Evolutionary conservation across 2,888 invertebrate species (phyloP).

Genomic region (Epirrhoe alternata): DNA sequence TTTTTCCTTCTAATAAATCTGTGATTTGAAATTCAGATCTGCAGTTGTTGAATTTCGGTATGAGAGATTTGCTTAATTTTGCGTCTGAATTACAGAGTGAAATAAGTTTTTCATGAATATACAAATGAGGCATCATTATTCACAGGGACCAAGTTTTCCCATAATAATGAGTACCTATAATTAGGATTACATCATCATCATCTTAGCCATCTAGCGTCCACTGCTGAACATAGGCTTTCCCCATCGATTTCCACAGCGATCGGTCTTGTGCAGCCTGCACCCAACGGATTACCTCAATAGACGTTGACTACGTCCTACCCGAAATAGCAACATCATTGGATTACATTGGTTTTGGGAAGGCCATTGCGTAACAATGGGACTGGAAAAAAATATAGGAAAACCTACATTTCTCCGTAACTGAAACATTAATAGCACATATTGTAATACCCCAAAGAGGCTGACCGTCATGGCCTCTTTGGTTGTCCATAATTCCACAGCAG

Average conservation of each 20-base stretch:
- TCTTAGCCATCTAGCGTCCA: no score
- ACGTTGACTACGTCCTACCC: no score
- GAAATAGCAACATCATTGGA: no score
- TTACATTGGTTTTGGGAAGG: no score
- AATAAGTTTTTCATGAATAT: neutral
- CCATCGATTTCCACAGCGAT: no score
- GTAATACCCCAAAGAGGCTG: neutral
- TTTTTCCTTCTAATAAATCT: neutral
- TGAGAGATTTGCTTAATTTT: slow-evolving; percentile 8
- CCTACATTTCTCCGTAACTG: neutral
- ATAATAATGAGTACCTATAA: no score
- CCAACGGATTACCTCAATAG: no score
- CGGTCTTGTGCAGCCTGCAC: no score
- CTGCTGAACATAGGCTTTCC: no score
- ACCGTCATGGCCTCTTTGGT: neutral
- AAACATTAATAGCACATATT: neutral
- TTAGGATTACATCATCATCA: no score
- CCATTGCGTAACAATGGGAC: no score
- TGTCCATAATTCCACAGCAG: neutral
- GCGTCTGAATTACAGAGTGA: neutral
- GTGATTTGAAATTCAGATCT: slow-evolving; percentile 15
- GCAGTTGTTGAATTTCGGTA: neutral
- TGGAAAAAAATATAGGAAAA: no score
- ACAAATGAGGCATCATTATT: neutral
- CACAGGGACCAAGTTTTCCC: neutral